Conservation (phyloP, 2,797 vertebrate species). For the Sparidentex hasta region DNA sequence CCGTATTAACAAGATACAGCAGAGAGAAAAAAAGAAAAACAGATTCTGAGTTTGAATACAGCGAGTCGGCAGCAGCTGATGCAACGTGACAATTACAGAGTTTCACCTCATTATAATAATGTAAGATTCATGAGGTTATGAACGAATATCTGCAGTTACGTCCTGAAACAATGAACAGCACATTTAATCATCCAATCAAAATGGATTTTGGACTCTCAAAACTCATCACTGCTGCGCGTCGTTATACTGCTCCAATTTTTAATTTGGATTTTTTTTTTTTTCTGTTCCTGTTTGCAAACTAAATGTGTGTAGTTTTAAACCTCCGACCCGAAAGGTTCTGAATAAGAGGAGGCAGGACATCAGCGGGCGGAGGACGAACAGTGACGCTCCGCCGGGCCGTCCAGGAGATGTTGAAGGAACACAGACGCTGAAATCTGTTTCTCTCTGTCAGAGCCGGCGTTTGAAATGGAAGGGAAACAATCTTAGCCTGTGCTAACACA, state of each 20-base stretch:
- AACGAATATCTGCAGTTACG: not conserved
- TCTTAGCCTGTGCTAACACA: not conserved
- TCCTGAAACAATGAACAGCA: not conserved
- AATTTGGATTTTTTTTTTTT: constrained; percentile 6
- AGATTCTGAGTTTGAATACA: not conserved
- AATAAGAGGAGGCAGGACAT: not conserved
- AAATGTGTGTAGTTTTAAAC: constrained; percentile 18
- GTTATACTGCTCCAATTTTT: constrained; percentile 4
- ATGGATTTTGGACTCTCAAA: not conserved
- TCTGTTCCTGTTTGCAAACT: constrained; percentile 21
- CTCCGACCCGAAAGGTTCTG: not conserved
- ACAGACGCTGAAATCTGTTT: not conserved
- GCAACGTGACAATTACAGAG: not conserved
- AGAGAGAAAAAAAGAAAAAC: not conserved
- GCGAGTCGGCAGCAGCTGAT: not conserved
- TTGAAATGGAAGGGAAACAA: not conserved
- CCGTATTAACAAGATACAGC: too few species aligned
- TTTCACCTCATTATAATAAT: not conserved
- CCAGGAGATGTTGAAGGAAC: not conserved
- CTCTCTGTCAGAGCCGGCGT: not conserved
- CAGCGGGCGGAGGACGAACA: not conserved
- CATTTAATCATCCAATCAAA: not conserved
- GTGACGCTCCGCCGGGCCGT: not conserved
- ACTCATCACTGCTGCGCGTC: not conserved
- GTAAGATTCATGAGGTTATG: not conserved